Evolutionary conservation across 2,888 invertebrate genomes (phyloP), one percentile per base, ranked within the genome.

Genomic region (Saturnia pavonia): DNA sequence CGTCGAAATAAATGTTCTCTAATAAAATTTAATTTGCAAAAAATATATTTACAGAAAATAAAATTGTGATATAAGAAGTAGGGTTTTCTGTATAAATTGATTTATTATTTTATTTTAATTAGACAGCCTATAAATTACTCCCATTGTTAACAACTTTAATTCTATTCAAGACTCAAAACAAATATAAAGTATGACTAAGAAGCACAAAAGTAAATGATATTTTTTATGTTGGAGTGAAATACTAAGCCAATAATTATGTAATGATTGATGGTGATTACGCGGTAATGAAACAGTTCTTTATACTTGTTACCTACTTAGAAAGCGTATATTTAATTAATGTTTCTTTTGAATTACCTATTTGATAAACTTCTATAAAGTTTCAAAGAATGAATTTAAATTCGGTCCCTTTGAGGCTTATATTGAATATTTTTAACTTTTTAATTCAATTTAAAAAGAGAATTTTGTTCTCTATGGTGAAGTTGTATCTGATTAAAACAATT

Each of bases 261-360:
- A 71, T 72, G n/a, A n/a, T n/a, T 69, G 67, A 67, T 45, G 25
- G 6, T 67, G 54, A 14, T 69, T 67, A 63, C 19, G 42, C 22
- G 60, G 69, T 65, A 73, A 74, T 67, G 69, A 74, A 75, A 73
- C 72, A 74, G 75, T 73, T 74, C 72, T 74, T 73, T 73, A 72
- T 74, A 72, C 73, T 78, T 75, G 1, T 51, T 51, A 51, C 51
- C 51, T 51, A 51, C n/a, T 51, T 51, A 69, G 76, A 72, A 73
- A 77, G 74, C 67, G 73, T 75, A 75, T 34, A 57, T 63, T 60
- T 45, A 60, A 70, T 68, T 67, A 70, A 67, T 67, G n/a, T 70
- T 70, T 25, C 66, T 66, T 51, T 63, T 70, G 60, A 68, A 45
- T 63, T 63, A 16, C 34, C 19, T 40, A 34, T 63, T 63, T 19